Conservation (phyloP, 1,140 invertebrate species). For the Rhopalosiphum maidis region DNA sequence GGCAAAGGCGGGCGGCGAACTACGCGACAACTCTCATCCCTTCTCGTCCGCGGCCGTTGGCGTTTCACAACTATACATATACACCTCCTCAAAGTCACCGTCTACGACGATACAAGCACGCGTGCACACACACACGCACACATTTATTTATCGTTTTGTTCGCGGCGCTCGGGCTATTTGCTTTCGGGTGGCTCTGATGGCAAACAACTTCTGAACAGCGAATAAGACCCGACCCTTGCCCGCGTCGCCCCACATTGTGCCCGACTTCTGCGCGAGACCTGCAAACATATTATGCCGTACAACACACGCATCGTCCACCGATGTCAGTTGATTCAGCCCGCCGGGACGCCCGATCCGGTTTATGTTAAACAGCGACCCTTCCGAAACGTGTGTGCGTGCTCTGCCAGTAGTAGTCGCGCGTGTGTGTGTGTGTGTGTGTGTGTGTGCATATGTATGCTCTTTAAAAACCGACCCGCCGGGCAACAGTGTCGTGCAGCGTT, state of each 20-base stretch:
- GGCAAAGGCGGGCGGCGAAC: neutral
- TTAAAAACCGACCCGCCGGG: neutral
- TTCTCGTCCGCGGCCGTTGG: neutral
- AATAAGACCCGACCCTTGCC: neutral
- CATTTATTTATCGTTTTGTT: neutral
- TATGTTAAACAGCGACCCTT: neutral
- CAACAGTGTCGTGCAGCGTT: neutral
- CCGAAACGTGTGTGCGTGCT: too few species aligned
- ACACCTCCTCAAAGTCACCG: neutral
- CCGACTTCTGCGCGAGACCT: neutral
- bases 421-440: too few species aligned
- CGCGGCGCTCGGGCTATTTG: neutral
- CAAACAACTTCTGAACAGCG: conserved; percentile 4
- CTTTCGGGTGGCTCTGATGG: neutral
- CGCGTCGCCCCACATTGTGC: neutral
- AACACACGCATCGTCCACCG: too few species aligned
- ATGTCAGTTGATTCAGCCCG: neutral
- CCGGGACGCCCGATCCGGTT: neutral
- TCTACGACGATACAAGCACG: neutral
- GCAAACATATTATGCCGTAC: conserved; percentile 7
- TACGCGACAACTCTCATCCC: neutral
- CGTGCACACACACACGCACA: neutral
- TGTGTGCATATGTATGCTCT: neutral
- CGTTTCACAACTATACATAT: neutral
- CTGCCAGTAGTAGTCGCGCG: too few species aligned